phyloP scores from a whole-genome alignment of 2,797 vertebrate species.

The Dendrocincla fuliginosa region DNA sequence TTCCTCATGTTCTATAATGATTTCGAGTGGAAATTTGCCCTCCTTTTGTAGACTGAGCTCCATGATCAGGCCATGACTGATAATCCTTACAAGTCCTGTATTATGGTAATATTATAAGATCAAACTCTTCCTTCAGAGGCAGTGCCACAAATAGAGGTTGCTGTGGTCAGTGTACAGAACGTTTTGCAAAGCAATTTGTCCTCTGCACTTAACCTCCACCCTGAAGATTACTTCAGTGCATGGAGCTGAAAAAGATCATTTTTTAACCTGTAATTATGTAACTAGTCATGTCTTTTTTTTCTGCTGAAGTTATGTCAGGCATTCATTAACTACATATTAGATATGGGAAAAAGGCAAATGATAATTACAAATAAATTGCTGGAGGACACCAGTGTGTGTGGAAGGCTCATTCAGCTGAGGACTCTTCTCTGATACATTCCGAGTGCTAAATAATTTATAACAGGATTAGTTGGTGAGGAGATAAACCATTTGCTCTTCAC shows the following conservation, averaged over 20 bases:
- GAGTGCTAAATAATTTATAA: constrained; percentile 20
- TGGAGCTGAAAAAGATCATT: neutral
- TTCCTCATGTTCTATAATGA: neutral
- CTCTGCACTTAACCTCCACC: neutral
- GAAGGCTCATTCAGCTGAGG: neutral
- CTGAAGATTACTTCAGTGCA: neutral
- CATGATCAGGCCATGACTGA: neutral
- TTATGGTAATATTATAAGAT: neutral
- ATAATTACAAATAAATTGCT: constrained; percentile 34
- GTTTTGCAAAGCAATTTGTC: neutral
- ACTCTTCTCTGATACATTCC: neutral
- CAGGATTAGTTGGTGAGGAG: constrained; percentile 33
- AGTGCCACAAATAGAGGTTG: neutral
- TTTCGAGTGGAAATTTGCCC: neutral
- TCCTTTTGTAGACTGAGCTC: neutral
- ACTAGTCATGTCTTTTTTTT: neutral
- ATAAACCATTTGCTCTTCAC: constrained; percentile 11
- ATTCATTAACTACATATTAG: constrained; percentile 35
- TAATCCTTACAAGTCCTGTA: neutral
- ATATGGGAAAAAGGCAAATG: neutral
- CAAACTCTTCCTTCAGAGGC: neutral
- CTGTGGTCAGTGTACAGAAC: neutral
- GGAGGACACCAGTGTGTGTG: neutral
- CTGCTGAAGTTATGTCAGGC: neutral
- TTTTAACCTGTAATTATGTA: constrained; percentile 42